Evolutionary conservation across 2,888 invertebrate genomes (phyloP), one percentile per base, ranked within the genome.

Genomic region (Pemphredon lugubris): DNA sequence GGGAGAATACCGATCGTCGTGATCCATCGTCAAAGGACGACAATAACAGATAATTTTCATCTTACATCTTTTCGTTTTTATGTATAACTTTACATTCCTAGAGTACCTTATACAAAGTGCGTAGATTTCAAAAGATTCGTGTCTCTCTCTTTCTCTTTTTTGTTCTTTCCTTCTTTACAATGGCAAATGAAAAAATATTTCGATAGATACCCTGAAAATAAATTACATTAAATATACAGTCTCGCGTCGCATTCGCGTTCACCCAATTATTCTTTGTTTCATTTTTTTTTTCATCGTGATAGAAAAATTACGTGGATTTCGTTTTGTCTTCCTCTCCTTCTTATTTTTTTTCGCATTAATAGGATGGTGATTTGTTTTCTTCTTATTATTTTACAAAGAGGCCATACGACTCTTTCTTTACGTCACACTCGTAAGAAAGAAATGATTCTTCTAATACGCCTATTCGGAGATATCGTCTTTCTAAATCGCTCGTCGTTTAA

Each of bases 331-430:
- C 18, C 57, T 50, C 21, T 55, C 54, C 58, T 34, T 18, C 20
- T 59, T 39, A 57, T 32, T 37, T 51, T 57, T 23, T 42, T 51
- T 50, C 30, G 65, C 37, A 20, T 45, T 44, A 44, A 5, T 51
- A 69, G 53, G 37, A 51, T 58, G 32, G 44, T 21, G 47, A 16
- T 53, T 23, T 67, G 20, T 50, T n/a, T n/a, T n/a, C n/a, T n/a
- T n/a, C n/a, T n/a, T n/a, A n/a, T 75, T 76, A 76, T 67, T 51
- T 63, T 77, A 76, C 73, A 77, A n/a, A 72, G 72, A 76, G 75
- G 75, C 75, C 75, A 61, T 76, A 58, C 64, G 32, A 61, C 51
- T 60, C 26, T 47, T 44, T 34, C 21, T 34, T 50, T 21, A 40
- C 44, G 26, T 65, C 26, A 47, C 54, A 32, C 20, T 39, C 34